phyloP scores from a whole-genome alignment of 2,113 vertebrate genomes.

The Entomyzon cyanotis region DNA sequence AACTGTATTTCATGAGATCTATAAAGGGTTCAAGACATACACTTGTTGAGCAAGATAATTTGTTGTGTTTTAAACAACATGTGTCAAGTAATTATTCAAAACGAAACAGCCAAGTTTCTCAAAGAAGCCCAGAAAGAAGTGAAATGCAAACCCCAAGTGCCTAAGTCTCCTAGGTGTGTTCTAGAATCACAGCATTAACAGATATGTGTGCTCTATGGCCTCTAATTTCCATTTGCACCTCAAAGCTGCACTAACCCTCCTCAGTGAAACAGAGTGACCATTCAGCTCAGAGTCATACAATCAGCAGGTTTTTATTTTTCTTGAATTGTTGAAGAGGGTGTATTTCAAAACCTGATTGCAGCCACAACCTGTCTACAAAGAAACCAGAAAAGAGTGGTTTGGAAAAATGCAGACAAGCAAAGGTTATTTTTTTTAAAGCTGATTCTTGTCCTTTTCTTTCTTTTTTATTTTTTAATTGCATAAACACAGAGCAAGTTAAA shows the following conservation, averaged over 20 bases:
- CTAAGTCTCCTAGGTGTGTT: not conserved
- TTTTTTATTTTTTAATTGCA: not conserved
- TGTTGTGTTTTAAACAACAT: not conserved
- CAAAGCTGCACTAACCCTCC: not conserved
- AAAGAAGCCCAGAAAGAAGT: not conserved
- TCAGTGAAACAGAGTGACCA: not conserved
- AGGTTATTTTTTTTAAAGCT: not conserved
- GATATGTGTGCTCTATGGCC: fast-evolving
- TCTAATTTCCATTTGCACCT: not conserved
- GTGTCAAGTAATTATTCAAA: not conserved
- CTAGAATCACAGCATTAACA: not conserved
- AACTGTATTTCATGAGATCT: not conserved
- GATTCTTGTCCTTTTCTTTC: not conserved
- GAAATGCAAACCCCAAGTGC: not conserved
- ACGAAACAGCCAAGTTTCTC: not conserved
- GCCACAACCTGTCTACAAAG: not conserved
- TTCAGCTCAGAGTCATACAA: not conserved
- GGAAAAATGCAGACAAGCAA: not conserved
- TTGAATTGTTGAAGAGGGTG: not conserved
- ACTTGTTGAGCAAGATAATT: not conserved
- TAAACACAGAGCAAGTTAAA: conserved; percentile 9
- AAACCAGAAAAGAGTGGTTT: not conserved
- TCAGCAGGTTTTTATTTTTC: not conserved
- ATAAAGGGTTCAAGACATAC: not conserved
- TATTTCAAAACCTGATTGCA: not conserved